Evolutionary conservation across 2,888 invertebrate genomes (phyloP), one percentile per base, ranked within the genome.

Genomic region (Heteromurus nitidus): DNA sequence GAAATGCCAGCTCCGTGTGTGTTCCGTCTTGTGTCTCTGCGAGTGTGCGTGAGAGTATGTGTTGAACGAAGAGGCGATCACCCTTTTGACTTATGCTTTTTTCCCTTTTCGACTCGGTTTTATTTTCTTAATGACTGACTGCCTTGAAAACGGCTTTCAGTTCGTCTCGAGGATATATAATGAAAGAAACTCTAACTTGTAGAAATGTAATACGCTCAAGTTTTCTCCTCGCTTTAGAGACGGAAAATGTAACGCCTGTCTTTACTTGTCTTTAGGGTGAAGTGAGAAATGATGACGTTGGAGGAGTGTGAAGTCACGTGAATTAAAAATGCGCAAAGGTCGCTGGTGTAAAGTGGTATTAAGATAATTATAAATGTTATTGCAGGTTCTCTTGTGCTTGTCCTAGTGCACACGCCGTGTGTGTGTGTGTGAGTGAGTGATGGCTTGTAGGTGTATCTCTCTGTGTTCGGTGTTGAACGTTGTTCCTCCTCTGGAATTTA

Each of bases 341-440:
- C n/a, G 30, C 18, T 22, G 30, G 30, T 60, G 30, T 60, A 60
- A 60, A 60, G 3, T 60, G 60, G 31, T 60, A n/a, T 60, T 60
- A 28, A 24, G 16, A 60, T 60, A 60, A 60, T 60, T 60, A 60
- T 13, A 18, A 30, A 5, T 7, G 22, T 53, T 60, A 60, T 53
- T 53, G 24, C 24, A 16, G n/a, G n/a, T n/a, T n/a, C n/a, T n/a
- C n/a, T n/a, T n/a, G n/a, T n/a, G n/a, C n/a, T n/a, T n/a, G n/a
- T n/a, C n/a, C n/a, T n/a, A n/a, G n/a, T n/a, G n/a, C n/a, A n/a
- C n/a, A n/a, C n/a, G 7, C n/a, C n/a, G 18, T 7, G 1, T 53
- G 53, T 53, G 53, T 13, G 3, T 22, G 2, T 53, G 3, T 47
- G 13, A 47, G n/a, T n/a, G 3, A 60, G 26, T 24, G 22, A 20